Conservation (phyloP, 2,113 vertebrate genomes). For the Lophochroa leadbeateri region DNA sequence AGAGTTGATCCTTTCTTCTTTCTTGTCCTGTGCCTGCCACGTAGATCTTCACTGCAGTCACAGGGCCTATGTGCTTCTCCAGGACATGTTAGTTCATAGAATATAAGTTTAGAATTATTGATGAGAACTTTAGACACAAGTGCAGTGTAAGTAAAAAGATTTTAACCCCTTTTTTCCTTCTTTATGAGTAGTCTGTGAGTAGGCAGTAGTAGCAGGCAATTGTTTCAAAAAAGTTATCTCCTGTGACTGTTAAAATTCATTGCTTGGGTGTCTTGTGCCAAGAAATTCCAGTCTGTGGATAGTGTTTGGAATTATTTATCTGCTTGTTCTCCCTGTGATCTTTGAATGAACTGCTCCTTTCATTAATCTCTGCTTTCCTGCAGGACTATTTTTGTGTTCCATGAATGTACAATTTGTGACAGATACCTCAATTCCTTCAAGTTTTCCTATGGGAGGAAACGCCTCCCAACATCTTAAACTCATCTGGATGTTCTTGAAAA, state of each 20-base stretch:
- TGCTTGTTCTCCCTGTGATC: background rate
- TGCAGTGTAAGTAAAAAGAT: background rate
- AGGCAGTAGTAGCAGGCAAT: background rate
- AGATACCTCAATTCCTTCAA: background rate
- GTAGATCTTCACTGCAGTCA: background rate
- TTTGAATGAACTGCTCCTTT: background rate
- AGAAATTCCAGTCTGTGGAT: background rate
- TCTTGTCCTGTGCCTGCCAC: background rate
- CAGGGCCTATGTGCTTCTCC: background rate
- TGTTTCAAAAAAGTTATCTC: background rate
- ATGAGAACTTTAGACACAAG: background rate
- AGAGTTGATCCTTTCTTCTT: background rate
- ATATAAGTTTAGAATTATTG: background rate
- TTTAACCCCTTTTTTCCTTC: background rate
- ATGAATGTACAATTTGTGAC: background rate
- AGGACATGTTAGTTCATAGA: background rate
- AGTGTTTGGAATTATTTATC: background rate
- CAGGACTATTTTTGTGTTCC: background rate
- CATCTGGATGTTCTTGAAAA: background rate
- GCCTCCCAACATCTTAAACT: background rate
- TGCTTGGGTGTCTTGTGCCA: background rate
- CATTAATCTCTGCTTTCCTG: background rate
- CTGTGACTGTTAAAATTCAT: background rate
- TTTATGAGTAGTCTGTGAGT: background rate
- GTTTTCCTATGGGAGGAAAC: background rate